A percentile compares a stretch with the other conserved stretches of the same genome.
These are phyloP conservation scores for Rhopalosiphum padi DNA, from an alignment of 1,140 invertebrate genomes.

Conservation along the genomic window DNA sequence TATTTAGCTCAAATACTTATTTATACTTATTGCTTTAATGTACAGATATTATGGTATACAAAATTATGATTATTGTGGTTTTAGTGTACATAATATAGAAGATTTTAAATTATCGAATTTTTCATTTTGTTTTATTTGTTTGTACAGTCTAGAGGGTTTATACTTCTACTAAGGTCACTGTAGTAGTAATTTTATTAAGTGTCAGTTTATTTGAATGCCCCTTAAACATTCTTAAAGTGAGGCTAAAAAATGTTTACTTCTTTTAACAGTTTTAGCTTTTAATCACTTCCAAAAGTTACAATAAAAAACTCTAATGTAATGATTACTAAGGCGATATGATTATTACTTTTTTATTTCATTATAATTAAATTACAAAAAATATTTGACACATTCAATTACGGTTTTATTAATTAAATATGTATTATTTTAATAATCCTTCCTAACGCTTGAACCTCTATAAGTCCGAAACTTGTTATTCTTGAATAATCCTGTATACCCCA, in stretches of 20 bases:
- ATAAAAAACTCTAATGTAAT: neutral
- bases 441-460: neutral
- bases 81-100: neutral
- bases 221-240: neutral
- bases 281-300: neutral
- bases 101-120: neutral
- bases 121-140: neutral
- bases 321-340: neutral
- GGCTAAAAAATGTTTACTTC: neutral
- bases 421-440: neutral
- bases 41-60: neutral
- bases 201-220: neutral
- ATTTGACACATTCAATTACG: neutral
- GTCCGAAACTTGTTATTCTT: neutral
- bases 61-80: neutral
- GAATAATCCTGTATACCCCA: neutral
- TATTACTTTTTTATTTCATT: neutral
- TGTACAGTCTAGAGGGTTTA: neutral
- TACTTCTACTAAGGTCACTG: neutral
- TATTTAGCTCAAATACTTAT: neutral
- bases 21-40: neutral
- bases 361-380: neutral
- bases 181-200: neutral
- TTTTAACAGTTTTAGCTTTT: neutral
- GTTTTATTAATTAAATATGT: neutral